Base-by-base conservation (phyloP, 2,888 invertebrate species). In the Suillia variegata region DNA sequence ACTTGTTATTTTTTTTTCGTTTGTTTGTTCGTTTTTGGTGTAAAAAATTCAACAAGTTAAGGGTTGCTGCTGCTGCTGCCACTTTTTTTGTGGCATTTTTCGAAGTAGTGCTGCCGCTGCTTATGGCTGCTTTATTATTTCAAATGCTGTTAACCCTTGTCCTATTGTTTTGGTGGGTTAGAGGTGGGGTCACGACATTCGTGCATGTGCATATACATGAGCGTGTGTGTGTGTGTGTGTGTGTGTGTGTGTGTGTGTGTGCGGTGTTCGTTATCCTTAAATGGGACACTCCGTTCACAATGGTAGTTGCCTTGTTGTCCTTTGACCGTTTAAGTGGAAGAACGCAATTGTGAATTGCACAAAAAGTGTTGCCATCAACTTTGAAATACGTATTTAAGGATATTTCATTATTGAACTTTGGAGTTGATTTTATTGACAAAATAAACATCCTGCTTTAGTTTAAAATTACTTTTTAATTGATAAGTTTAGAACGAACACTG, bases 11-110 rank as follows among this genome's bases (percentile, higher is more conserved):
- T 58, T 56, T 33, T 56, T 54, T 61, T 62, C 63, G 59, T 64
- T 66, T n/a, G n/a, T n/a, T 69, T 61, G 58, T 62, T 69, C 62
- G 52, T 48, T 53, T 62, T n/a, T n/a, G n/a, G n/a, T n/a, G n/a
- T n/a, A n/a, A 57, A 63, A 63, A 73, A 70, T 72, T 73, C 77
- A 77, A 78, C 76, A 78, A 76, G 76, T 77, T 77, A 77, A 74
- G 78, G 77, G 78, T 76, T 76, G 78, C 57, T 54, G 56, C 50
- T 49, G 56, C 51, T 47, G 38, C 21, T 45, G 18, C 18, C 18
- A 20, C 17, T 67, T 63, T 65, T 52, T 50, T 57, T 45, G 45
- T 13, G 45, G 45, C 45, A 45, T 3, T 45, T 45, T 45, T n/a
- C 20, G 20, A 4, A 18, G 50, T 24, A 6, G 8, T 13, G 24